Evolutionary conservation across 2,797 vertebrate species (phyloP).

Genomic region (Dendrocincla fuliginosa): DNA sequence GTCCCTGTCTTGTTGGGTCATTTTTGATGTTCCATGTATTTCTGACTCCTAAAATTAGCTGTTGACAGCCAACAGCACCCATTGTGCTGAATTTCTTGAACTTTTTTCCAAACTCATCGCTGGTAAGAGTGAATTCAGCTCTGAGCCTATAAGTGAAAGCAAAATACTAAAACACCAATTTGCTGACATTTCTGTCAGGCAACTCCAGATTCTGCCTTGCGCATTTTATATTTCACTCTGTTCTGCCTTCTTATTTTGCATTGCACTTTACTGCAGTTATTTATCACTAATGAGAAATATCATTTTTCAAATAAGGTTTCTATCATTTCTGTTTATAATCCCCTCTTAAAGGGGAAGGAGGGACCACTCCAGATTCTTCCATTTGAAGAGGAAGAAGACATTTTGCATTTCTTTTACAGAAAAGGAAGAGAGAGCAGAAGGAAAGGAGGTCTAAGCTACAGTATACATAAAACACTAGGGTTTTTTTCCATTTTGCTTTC

Average conservation of each 20-base stretch:
- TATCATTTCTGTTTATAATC: not conserved
- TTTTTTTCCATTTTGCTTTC: not conserved
- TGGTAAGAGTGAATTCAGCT: not conserved
- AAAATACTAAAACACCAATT: not conserved
- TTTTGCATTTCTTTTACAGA: not conserved
- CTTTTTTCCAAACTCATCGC: not conserved
- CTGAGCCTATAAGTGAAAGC: not conserved
- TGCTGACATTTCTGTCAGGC: not conserved
- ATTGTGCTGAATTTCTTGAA: not conserved
- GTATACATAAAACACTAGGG: not conserved
- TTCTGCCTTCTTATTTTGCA: not conserved
- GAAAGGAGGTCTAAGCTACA: not conserved
- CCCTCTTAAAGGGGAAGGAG: not conserved
- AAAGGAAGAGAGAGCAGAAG: not conserved
- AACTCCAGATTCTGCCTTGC: not conserved
- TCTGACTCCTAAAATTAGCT: not conserved
- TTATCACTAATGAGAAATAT: not conserved
- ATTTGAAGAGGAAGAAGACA: not conserved
- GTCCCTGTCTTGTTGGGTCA: not conserved
- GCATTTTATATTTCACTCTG: not conserved
- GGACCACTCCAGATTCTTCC: not conserved
- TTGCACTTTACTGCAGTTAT: not conserved
- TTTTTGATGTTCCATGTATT: not conserved
- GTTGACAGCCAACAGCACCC: not conserved
- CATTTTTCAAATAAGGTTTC: not conserved